phyloP scores from a whole-genome alignment of 2,888 invertebrate species.

The Fragum fragum region DNA sequence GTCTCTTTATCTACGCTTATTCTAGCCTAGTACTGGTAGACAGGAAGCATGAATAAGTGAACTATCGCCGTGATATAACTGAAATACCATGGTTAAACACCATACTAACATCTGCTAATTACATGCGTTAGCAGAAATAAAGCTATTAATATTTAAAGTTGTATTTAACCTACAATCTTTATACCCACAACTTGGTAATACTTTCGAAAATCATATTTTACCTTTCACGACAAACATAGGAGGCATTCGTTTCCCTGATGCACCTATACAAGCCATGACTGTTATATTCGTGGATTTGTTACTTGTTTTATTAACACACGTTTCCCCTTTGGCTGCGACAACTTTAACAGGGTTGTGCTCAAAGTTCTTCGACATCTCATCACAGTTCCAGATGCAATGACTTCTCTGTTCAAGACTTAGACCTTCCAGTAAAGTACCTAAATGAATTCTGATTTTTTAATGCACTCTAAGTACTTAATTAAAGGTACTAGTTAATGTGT shows the following conservation, averaged over 20 bases:
- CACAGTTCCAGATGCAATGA: constrained; percentile 36
- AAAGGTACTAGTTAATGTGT: constrained; percentile 3
- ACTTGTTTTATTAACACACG: constrained; percentile 39
- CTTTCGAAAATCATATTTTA: constrained; percentile 44
- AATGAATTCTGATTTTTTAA: constrained; percentile 5
- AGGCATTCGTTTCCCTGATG: constrained; percentile 38
- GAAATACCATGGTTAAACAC: constrained; percentile 2
- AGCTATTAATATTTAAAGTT: neutral
- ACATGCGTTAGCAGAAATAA: constrained; percentile 4
- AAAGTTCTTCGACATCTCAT: constrained; percentile 34
- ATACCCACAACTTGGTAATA: constrained; percentile 3
- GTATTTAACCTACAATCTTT: constrained; percentile 49
- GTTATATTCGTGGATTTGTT: constrained; percentile 35
- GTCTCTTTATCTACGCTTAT: constrained; percentile 1
- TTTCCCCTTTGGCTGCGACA: constrained; percentile 8
- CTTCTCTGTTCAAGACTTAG: constrained; percentile 3
- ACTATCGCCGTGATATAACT: constrained; percentile 6
- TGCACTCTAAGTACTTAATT: constrained; percentile 6
- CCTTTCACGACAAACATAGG: constrained; percentile 69
- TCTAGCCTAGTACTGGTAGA: constrained; percentile 6
- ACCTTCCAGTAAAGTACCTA: constrained; percentile 12
- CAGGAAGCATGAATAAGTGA: constrained; percentile 3
- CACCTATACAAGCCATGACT: constrained; percentile 43
- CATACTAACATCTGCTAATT: neutral
- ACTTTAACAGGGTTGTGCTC: constrained; percentile 34